A percentile compares a stretch with the other conserved stretches of the same genome.
Conservation (phyloP, 2,797 vertebrate genomes). For the Nannoperca australis region DNA sequence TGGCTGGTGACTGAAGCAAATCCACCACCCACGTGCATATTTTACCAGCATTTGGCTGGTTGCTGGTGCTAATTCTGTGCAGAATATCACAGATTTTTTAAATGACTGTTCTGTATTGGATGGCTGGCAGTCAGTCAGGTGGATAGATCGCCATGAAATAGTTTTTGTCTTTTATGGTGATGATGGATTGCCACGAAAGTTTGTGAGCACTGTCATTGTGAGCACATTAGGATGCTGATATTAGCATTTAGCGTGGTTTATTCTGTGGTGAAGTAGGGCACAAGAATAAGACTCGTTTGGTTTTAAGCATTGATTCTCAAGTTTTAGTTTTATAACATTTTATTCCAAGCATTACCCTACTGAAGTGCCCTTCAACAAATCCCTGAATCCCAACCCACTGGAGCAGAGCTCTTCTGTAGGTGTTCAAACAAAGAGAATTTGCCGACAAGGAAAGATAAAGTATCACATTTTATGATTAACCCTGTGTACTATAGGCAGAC, state of each 20-base stretch:
- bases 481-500: constrained; percentile 9
- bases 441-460: constrained; percentile 37
- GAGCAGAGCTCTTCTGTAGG: constrained; percentile 18
- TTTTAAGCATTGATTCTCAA: not conserved
- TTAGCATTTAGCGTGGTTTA: not conserved
- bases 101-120: not conserved
- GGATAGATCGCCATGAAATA: not conserved
- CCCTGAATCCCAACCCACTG: constrained; percentile 23
- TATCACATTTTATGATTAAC: constrained; percentile 37
- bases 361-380: constrained; percentile 8
- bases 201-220: no score
- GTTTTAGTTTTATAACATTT: constrained; percentile 27
- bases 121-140: not conserved
- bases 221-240: not conserved
- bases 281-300: not conserved
- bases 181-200: not conserved
- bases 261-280: not conserved
- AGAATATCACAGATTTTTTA: not conserved
- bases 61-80: no score
- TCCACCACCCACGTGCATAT: no score
- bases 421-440: constrained; percentile 33
- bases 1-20: no score
- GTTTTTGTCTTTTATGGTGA: no score
- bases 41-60: no score
- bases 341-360: constrained; percentile 9